phyloP scores from a whole-genome alignment of 2,113 vertebrate species.

The Bufo bufo region DNA sequence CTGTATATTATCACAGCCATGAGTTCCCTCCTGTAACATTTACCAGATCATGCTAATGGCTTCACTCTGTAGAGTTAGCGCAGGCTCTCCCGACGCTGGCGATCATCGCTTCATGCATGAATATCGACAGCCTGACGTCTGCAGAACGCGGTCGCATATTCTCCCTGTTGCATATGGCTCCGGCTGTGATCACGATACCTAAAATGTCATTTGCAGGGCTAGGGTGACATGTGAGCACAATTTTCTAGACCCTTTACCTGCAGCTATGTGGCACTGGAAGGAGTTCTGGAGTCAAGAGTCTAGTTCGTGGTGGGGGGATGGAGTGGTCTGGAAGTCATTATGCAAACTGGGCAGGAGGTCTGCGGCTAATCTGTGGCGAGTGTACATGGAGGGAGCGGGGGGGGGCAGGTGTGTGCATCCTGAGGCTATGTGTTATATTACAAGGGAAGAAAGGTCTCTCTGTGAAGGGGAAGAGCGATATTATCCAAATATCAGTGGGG shows the following conservation, averaged over 20 bases:
- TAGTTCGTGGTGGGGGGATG: not conserved
- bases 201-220: not conserved
- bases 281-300: not conserved
- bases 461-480: conserved; percentile 49
- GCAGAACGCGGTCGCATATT: not conserved
- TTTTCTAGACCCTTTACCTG: not conserved
- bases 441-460: conserved; percentile 58
- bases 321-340: conserved; percentile 73
- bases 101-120: too few species aligned
- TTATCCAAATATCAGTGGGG: conserved; percentile 55
- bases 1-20: conserved; percentile 17
- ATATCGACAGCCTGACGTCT: not conserved
- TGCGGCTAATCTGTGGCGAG: conserved; percentile 47
- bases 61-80: not conserved
- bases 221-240: not conserved
- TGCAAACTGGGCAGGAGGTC: conserved; percentile 49
- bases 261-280: not conserved
- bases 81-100: not conserved
- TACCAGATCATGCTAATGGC: conserved; percentile 22
- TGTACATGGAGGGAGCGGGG: conserved; percentile 22
- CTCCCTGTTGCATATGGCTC: not conserved
- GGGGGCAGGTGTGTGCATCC: conserved; percentile 72
- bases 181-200: not conserved
- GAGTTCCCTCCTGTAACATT: conserved; percentile 26
- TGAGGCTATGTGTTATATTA: conserved; percentile 73